Evolutionary conservation across 1,140 invertebrate species (phyloP).

Genomic region (Steinernema khuongi): DNA sequence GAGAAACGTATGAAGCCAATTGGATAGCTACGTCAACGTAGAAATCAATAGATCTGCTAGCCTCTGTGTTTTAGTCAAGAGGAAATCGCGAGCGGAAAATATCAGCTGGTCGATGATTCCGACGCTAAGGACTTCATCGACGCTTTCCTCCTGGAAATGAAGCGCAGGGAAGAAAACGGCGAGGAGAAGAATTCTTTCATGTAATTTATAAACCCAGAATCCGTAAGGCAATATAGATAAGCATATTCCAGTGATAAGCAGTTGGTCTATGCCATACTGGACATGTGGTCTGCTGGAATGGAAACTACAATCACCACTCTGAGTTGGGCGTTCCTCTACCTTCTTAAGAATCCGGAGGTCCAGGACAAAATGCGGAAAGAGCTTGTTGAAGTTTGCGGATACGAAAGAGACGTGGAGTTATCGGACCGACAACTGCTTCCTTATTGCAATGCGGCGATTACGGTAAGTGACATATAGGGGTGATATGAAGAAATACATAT

Average conservation of each 20-base stretch:
- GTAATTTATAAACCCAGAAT: too few species aligned
- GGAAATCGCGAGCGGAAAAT: neutral
- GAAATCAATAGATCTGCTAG: neutral
- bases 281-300: neutral
- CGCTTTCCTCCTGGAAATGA: neutral
- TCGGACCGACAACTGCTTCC: conserved; percentile 6
- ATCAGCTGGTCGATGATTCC: neutral
- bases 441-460: conserved; percentile 25
- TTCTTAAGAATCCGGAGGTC: neutral
- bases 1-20: neutral
- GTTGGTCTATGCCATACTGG: neutral
- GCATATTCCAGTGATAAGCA: too few species aligned
- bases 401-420: conserved; percentile 22
- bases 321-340: neutral
- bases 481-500: neutral
- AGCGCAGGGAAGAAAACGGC: neutral
- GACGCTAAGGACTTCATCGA: neutral
- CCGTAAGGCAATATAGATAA: too few species aligned
- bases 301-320: neutral
- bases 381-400: conserved; percentile 8
- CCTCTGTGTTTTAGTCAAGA: neutral
- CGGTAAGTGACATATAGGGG: neutral
- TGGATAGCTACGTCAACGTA: neutral
- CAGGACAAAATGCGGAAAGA: conserved; percentile 20
- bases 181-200: neutral